These are phyloP conservation scores for Ciconia stormi DNA, from an alignment of 2,113 vertebrate genomes.

Conservation along the genomic window DNA sequence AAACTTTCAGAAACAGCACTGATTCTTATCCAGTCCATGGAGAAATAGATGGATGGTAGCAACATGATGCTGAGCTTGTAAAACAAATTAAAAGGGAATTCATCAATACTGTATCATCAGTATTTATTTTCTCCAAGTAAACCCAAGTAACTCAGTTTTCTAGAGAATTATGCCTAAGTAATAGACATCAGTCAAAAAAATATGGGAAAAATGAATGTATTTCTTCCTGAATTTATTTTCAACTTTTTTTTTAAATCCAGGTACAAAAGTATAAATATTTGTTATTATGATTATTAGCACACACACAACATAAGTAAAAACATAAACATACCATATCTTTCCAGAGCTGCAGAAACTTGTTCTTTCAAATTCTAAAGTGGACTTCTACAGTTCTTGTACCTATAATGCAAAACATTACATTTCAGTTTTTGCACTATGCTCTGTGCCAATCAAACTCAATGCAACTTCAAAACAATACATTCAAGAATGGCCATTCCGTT, in stretches of 20 bases:
- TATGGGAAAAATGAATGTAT: neutral
- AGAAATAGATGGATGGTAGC: neutral
- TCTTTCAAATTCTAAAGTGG: conserved; percentile 65
- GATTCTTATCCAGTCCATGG: neutral
- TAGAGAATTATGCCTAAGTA: neutral
- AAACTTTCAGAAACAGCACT: neutral
- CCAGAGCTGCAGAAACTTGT: conserved; percentile 65
- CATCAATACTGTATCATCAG: neutral
- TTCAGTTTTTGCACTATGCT: conserved; percentile 51
- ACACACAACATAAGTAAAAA: neutral
- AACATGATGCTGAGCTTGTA: neutral
- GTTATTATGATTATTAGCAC: neutral
- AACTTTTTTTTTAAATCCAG: neutral
- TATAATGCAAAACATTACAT: conserved; percentile 70
- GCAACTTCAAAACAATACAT: neutral
- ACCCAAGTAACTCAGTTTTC: neutral
- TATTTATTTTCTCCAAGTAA: neutral
- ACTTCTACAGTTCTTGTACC: conserved; percentile 71
- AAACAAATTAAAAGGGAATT: neutral
- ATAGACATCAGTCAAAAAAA: neutral
- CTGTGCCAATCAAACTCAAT: neutral
- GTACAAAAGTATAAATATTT: neutral
- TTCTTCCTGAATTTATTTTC: neutral
- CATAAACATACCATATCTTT: conserved; percentile 76
- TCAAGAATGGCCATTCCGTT: neutral